A percentile compares a stretch with the other conserved stretches of the same genome.
phyloP scores from a whole-genome alignment of 2,888 invertebrate species.

The Brachypalpus laphriformis region DNA sequence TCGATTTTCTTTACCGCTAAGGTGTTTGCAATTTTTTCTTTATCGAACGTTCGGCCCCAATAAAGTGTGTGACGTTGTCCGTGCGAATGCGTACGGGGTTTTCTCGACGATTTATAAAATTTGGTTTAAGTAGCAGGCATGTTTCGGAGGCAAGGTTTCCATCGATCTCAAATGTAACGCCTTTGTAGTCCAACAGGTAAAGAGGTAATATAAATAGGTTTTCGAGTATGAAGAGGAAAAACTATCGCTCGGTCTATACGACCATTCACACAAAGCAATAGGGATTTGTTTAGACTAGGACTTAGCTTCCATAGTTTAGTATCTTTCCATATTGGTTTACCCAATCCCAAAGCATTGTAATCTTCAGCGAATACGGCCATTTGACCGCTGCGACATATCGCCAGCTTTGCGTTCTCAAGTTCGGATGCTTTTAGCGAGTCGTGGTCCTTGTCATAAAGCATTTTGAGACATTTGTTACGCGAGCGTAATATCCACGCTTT shows the following conservation, averaged over 20 bases:
- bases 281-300: too few relatives aligned
- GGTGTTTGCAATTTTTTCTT: too few relatives aligned
- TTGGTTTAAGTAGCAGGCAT: slow-evolving; percentile 11
- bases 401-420: slow-evolving; percentile 16
- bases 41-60: too few relatives aligned
- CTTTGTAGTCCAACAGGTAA: slow-evolving; percentile 28
- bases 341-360: not conserved
- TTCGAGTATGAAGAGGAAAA: too few relatives aligned
- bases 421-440: too few relatives aligned
- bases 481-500: slow-evolving; percentile 12
- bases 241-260: too few relatives aligned
- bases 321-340: not conserved
- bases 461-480: too few relatives aligned
- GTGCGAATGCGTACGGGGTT: too few relatives aligned
- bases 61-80: too few relatives aligned
- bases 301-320: too few relatives aligned
- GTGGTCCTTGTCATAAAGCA: not conserved
- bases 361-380: slow-evolving; percentile 25
- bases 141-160: slow-evolving; percentile 26
- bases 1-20: too few relatives aligned
- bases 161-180: slow-evolving; percentile 37
- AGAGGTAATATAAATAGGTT: slow-evolving; percentile 8
- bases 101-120: slow-evolving; percentile 32
- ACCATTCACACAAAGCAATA: too few relatives aligned
- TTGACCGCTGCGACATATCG: slow-evolving; percentile 24